A percentile compares a stretch with the other conserved stretches of the same genome.
Evolutionary conservation across 2,113 vertebrate species (phyloP).

Genomic region (Zootoca vivipara): DNA sequence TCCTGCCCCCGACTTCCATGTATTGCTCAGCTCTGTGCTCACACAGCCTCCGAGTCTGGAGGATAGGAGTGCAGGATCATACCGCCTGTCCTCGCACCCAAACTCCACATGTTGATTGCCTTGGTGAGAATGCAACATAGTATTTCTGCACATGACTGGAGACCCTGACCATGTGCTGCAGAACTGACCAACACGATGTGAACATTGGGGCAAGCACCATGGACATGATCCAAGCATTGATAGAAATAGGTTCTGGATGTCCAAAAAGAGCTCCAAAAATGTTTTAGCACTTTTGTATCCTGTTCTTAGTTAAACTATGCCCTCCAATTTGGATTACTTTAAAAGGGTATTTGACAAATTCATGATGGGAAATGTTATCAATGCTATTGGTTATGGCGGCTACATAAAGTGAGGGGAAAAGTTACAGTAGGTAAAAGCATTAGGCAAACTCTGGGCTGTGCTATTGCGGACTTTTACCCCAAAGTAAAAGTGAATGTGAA

Average conservation of each 20-base stretch:
- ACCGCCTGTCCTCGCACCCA: no score
- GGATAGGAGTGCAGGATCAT: background rate
- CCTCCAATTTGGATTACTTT: no score
- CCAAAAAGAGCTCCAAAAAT: background rate
- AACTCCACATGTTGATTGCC: no score
- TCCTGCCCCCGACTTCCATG: background rate
- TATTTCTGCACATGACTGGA: no score
- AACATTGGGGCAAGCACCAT: background rate
- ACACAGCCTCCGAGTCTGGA: background rate
- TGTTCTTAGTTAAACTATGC: background rate
- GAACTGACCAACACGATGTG: background rate
- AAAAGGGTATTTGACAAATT: no score
- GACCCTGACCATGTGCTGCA: no score
- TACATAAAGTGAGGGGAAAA: no score
- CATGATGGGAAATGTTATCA: no score
- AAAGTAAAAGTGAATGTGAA: background rate
- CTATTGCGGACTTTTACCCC: background rate
- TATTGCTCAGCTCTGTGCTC: background rate
- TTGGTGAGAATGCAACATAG: no score
- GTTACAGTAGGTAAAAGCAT: background rate
- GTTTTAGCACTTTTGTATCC: background rate
- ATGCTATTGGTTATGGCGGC: no score
- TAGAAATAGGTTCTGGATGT: background rate
- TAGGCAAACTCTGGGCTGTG: background rate
- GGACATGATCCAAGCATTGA: background rate